Conservation (phyloP, 2,113 vertebrate species). For the Cyprichromis sp. region DNA sequence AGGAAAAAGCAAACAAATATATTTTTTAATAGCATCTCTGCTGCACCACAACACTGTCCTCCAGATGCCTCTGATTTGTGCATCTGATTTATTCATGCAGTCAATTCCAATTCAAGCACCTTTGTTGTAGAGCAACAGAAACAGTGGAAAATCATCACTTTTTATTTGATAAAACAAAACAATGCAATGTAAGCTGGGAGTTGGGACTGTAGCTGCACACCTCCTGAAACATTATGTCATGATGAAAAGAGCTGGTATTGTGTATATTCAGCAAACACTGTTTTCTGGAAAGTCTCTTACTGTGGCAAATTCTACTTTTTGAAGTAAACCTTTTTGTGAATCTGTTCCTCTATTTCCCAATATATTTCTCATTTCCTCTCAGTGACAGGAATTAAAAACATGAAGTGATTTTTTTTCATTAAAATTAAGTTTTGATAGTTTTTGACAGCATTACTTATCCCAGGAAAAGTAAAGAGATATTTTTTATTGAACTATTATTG, state of each 20-base stretch:
- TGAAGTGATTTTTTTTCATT: background rate
- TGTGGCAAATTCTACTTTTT: background rate
- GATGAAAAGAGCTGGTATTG: background rate
- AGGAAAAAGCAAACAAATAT: background rate
- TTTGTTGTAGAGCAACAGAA: background rate
- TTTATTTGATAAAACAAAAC: constrained; percentile 25
- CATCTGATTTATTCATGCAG: constrained; percentile 11
- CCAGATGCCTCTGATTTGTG: background rate
- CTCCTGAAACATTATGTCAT: background rate
- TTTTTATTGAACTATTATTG: background rate
- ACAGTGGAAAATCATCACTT: constrained; percentile 9
- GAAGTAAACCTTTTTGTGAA: background rate
- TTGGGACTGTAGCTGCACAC: background rate
- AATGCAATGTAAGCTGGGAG: background rate
- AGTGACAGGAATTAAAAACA: background rate
- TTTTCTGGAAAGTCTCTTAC: background rate
- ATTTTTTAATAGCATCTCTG: background rate
- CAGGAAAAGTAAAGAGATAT: background rate
- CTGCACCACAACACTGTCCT: background rate
- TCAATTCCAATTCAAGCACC: constrained; percentile 3
- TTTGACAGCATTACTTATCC: background rate
- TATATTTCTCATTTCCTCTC: background rate
- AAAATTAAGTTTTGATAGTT: background rate
- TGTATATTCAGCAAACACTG: background rate
- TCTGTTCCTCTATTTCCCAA: background rate